These are phyloP conservation scores for Acanthornis magna DNA, from an alignment of 2,797 vertebrate species.

Conservation along the genomic window DNA sequence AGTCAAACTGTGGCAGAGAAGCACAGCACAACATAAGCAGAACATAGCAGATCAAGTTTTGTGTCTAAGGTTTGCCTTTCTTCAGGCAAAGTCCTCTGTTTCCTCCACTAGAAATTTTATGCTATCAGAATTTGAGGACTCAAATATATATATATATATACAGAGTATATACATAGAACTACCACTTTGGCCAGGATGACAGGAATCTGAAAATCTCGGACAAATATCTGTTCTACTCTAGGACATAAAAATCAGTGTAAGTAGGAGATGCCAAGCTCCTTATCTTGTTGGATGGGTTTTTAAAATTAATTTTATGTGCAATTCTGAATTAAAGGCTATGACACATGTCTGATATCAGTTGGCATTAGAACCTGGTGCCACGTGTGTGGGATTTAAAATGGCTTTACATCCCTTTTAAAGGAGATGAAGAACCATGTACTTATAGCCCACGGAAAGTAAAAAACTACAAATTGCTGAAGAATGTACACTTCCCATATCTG, in stretches of 20 bases:
- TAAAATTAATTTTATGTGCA: not conserved
- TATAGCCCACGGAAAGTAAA: not conserved
- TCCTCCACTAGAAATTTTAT: not conserved
- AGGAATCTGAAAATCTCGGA: not conserved
- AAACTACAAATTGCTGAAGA: not conserved
- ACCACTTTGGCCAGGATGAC: not conserved
- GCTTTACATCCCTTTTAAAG: not conserved
- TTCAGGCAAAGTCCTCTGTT: not conserved
- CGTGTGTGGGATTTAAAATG: not conserved
- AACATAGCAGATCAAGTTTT: rapidly evolving
- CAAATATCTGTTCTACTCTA: not conserved
- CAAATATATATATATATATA: too few species aligned
- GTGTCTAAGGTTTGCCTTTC: not conserved
- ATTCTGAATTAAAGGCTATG: not conserved
- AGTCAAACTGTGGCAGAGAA: not conserved
- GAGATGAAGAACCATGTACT: not conserved
- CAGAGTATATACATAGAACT: not conserved
- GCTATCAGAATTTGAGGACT: not conserved
- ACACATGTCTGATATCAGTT: not conserved
- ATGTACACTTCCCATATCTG: not conserved
- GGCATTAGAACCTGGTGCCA: not conserved
- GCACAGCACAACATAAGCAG: not conserved
- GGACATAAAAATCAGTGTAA: not conserved
- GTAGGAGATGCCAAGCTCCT: not conserved
- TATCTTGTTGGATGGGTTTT: not conserved